A percentile compares a stretch with the other conserved stretches of the same genome.
phyloP scores from a whole-genome alignment of 2,113 vertebrate species.

The Rattus norvegicus region GRCr8 NC_086020.1:230030501-230031000 shows the following conservation, averaged over 20 bases:
- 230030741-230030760: not conserved
- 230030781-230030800: not conserved
- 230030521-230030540: not conserved
- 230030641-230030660: fast-evolving
- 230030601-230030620: not conserved
- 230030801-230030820: not conserved
- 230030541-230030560: not conserved
- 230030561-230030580: not conserved
- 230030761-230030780: no score
- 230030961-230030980: not conserved
- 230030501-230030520: not conserved
- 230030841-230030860: not conserved
- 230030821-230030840: no score
- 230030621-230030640: no score
- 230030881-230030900: not conserved
- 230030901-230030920: not conserved
- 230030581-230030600: not conserved
- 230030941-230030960: not conserved
- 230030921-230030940: not conserved
- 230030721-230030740: not conserved
- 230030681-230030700: not conserved
- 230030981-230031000: not conserved
- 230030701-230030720: no score
- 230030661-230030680: not conserved
- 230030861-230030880: slow-evolving; percentile 8